Evolutionary conservation across 2,113 vertebrate species (phyloP), one percentile per base, ranked within the genome.

Genomic region (Sterrhoptilus dennistouni): DNA sequence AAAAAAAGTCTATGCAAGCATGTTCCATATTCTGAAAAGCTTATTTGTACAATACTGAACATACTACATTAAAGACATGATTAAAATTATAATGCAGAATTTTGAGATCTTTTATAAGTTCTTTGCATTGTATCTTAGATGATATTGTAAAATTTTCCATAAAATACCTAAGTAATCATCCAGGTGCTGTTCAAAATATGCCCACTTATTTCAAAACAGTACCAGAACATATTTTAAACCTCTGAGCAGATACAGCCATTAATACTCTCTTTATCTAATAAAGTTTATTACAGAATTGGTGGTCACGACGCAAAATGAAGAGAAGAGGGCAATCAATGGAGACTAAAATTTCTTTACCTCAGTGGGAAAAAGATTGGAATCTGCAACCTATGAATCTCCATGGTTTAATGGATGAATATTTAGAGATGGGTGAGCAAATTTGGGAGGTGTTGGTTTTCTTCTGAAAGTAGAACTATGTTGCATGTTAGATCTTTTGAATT

Each of bases 281-380:
- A 91, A 99, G 99, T 69, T 96, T 99, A 93, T 98, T 99, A 86
- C 99, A 99, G 97, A 99, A 99, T 91, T 99, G 99, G 99, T 99
- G 99, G 99, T 98, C 99, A 96, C 98, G 99, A 29, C 98, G 99
- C 87, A 99, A 99, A 96, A 99, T 99, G 95, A 99, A 98, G 95
- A 98, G 98, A 33, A 98, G 98, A 93, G 98, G 98, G 12, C 99
- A 98, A 22, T 98, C 98, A 38, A 97, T 99, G 85, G 98, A 98
- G 69, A 97, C 96, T 85, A 99, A 99, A 97, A 92, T 98, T 36
- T 98, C 99, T 81, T 98, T 99, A 53, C 99, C 99, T 57, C 99
- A 99, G 94, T 99, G 99, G 99, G 99, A 99, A 96, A 99, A 99
- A 96, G 99, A 99, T 90, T 99, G 99, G 99, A 99, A 99, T 95